Evolutionary conservation across 1,140 invertebrate species (phyloP).

Genomic region (Adoxophyes honmai): DNA sequence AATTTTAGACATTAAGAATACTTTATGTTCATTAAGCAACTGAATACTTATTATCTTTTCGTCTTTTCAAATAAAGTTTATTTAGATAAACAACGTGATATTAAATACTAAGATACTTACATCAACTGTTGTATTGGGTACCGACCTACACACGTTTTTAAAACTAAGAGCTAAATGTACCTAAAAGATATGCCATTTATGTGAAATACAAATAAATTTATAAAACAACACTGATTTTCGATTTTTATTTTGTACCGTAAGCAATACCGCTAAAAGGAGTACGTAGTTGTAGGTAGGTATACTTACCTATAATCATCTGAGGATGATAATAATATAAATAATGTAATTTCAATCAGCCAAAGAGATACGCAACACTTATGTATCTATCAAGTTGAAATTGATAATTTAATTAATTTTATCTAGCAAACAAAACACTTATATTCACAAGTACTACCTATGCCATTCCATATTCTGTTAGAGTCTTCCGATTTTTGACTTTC

Average conservation of each 20-base stretch:
- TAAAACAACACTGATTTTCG: background rate
- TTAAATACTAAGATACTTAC: slow-evolving; percentile 10
- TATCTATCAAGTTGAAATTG: too few relatives aligned
- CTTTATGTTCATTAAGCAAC: background rate
- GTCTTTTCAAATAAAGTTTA: background rate
- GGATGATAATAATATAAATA: too few relatives aligned
- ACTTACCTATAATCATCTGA: too few relatives aligned
- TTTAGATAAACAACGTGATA: slow-evolving; percentile 12
- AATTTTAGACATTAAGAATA: slow-evolving; percentile 7
- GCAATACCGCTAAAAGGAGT: too few relatives aligned
- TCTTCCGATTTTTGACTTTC: too few relatives aligned
- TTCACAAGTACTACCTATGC: too few relatives aligned
- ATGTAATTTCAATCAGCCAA: too few relatives aligned
- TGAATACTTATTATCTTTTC: background rate
- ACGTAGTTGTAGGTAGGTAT: too few relatives aligned
- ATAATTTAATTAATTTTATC: too few relatives aligned
- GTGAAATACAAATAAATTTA: slow-evolving; percentile 36
- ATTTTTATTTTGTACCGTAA: background rate
- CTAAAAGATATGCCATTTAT: slow-evolving; percentile 60
- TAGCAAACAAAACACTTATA: too few relatives aligned
- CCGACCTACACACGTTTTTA: background rate
- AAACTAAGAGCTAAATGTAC: slow-evolving; percentile 33
- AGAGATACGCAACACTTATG: too few relatives aligned
- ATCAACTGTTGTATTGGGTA: slow-evolving; percentile 6
- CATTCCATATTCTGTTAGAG: too few relatives aligned